Percentiles rank a stretch among this genome's conserved stretches.
Conservation (phyloP, 2,888 invertebrate genomes). For the Acleris literana region DNA sequence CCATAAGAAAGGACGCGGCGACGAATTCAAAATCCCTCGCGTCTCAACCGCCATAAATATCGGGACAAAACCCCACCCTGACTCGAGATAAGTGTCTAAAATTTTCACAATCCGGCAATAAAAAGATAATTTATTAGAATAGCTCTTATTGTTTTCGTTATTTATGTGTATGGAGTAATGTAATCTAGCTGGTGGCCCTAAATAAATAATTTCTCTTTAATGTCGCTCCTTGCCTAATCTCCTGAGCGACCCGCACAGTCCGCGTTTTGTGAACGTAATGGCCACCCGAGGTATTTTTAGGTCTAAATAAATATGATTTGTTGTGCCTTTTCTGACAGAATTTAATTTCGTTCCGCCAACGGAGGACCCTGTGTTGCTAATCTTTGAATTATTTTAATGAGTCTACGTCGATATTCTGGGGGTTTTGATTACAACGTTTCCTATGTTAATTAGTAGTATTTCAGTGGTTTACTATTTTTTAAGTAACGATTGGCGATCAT, state of each 20-base stretch:
- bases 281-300: constrained; percentile 83
- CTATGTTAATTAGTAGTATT: not conserved
- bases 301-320: constrained; percentile 84
- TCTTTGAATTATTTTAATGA: constrained; percentile 80
- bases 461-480: too few relatives aligned
- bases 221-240: constrained; percentile 83
- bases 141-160: constrained; percentile 84
- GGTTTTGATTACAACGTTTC: constrained; percentile 5
- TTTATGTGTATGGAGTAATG: constrained; percentile 84
- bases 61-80: constrained; percentile 77
- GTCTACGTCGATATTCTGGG: constrained; percentile 48
- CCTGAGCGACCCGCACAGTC: constrained; percentile 71
- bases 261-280: constrained; percentile 76
- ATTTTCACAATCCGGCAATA: constrained; percentile 84
- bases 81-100: constrained; percentile 82
- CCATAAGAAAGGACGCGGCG: constrained; percentile 76
- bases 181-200: constrained; percentile 82
- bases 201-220: constrained; percentile 84
- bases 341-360: constrained; percentile 71
- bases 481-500: too few relatives aligned
- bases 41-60: constrained; percentile 82
- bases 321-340: constrained; percentile 79
- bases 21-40: constrained; percentile 77
- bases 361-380: constrained; percentile 66
- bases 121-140: constrained; percentile 84